These are phyloP conservation scores for Sciaenops ocellatus DNA, from an alignment of 2,797 vertebrate genomes.

Conservation along the genomic window DNA sequence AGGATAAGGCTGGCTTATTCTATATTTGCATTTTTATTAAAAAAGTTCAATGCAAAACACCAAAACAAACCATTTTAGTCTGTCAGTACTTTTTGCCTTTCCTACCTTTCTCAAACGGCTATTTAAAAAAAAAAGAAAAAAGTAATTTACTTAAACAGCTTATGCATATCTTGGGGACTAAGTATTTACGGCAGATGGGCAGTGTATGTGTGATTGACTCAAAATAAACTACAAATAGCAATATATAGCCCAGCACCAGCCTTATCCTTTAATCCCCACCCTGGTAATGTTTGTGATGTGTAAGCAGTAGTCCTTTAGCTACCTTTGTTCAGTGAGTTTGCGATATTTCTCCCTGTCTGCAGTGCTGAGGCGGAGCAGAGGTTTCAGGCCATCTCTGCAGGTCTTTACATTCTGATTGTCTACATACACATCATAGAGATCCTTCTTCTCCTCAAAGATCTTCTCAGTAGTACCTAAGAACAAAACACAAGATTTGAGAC, in stretches of 20 bases:
- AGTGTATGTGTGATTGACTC: too few species aligned
- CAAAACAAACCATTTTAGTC: too few species aligned
- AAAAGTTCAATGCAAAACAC: too few species aligned
- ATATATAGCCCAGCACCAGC: neutral
- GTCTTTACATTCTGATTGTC: constrained; percentile 98
- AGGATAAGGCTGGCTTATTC: too few species aligned
- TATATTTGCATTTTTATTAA: too few species aligned
- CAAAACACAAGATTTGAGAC: constrained; percentile 1
- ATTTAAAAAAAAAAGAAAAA: too few species aligned
- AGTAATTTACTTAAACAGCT: too few species aligned
- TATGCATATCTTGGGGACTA: too few species aligned
- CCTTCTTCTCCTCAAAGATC: constrained; percentile 96
- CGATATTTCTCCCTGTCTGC: constrained; percentile 94
- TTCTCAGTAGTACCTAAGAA: constrained; percentile 94
- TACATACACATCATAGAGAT: constrained; percentile 95
- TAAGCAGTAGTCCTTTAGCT: constrained; percentile 3
- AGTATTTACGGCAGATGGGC: too few species aligned
- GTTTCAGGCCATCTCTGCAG: constrained; percentile 90
- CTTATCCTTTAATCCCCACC: neutral
- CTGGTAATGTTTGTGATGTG: neutral
- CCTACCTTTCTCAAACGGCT: neutral
- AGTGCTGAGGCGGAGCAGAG: constrained; percentile 91
- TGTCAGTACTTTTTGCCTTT: neutral
- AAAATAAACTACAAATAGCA: neutral
- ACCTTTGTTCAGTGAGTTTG: constrained; percentile 95